A percentile compares a stretch with the other conserved stretches of the same genome.
These are phyloP conservation scores for Eulithis prunata DNA, from an alignment of 2,888 invertebrate species.

Conservation along the genomic window DNA sequence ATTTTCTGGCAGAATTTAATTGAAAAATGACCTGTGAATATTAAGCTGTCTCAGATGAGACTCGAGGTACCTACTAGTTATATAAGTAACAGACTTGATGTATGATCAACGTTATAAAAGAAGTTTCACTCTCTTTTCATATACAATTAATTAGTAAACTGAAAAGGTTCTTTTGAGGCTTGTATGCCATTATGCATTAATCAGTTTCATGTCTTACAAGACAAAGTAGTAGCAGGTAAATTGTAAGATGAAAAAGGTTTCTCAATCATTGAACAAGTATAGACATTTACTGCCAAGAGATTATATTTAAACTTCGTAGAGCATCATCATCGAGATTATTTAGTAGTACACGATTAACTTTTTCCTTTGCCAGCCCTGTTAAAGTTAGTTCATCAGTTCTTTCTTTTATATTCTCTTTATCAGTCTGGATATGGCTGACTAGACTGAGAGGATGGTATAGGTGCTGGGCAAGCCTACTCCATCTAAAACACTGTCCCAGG, in stretches of 20 bases:
- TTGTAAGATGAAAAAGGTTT: not conserved
- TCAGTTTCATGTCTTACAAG: not conserved
- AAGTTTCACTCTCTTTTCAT: conserved; percentile 6
- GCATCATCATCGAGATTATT: too few species aligned
- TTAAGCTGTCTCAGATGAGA: conserved; percentile 34
- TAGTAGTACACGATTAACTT: too few species aligned
- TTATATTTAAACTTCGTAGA: too few species aligned
- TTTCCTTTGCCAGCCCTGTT: too few species aligned
- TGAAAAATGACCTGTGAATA: conserved; percentile 35
- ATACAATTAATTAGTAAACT: conserved; percentile 9
- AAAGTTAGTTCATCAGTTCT: too few species aligned
- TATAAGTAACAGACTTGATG: conserved; percentile 12
- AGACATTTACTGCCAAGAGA: too few species aligned
- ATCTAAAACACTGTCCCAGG: too few species aligned
- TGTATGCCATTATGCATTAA: not conserved
- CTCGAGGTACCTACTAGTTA: not conserved
- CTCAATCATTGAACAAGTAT: too few species aligned
- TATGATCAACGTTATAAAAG: conserved; percentile 15
- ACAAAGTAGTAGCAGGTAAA: not conserved
- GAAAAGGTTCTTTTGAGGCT: not conserved
- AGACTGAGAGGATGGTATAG: too few species aligned
- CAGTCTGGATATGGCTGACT: too few species aligned
- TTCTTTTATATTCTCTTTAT: too few species aligned
- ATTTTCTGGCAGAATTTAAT: conserved; percentile 37
- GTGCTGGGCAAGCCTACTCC: too few species aligned